These are phyloP conservation scores for Dendropsophus ebraccatus DNA, from an alignment of 2,113 vertebrate genomes.

Conservation along the genomic window DNA sequence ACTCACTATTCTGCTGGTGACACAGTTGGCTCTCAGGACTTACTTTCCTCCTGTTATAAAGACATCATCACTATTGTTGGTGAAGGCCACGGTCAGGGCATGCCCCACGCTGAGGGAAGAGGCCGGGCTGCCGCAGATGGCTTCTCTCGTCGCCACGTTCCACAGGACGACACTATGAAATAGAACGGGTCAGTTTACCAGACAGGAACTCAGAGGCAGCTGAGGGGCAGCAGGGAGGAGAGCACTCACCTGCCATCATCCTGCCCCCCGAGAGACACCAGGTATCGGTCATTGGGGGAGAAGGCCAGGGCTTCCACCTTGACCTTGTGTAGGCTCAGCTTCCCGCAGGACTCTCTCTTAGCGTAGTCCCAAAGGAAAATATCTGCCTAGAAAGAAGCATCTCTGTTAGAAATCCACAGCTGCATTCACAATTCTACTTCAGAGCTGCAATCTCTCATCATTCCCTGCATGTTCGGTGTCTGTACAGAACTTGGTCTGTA, in stretches of 20 bases:
- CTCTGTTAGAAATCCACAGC: not conserved
- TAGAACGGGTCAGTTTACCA: not conserved
- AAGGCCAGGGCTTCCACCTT: constrained; percentile 85
- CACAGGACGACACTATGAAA: constrained; percentile 82
- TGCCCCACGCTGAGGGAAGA: constrained; percentile 74
- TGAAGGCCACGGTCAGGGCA: constrained; percentile 72
- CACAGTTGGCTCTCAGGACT: constrained; percentile 56
- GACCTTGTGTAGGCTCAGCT: constrained; percentile 82
- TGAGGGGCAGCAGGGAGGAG: not conserved
- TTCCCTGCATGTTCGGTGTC: no score
- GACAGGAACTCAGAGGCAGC: not conserved
- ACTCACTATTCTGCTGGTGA: not conserved
- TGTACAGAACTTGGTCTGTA: no score
- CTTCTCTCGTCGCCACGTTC: constrained; percentile 78
- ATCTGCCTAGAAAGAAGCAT: constrained; percentile 75
- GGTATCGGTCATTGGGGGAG: constrained; percentile 84
- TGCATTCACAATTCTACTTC: not conserved
- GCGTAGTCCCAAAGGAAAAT: constrained; percentile 87
- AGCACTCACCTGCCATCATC: constrained; percentile 84
- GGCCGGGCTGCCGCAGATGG: constrained; percentile 83
- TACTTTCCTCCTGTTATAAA: constrained; percentile 89
- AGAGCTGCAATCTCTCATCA: not conserved
- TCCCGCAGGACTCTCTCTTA: constrained; percentile 72
- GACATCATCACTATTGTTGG: constrained; percentile 74
- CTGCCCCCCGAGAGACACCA: constrained; percentile 87